These are phyloP conservation scores for Plectropomus leopardus DNA, from an alignment of 2,113 vertebrate species.

Conservation along the genomic window DNA sequence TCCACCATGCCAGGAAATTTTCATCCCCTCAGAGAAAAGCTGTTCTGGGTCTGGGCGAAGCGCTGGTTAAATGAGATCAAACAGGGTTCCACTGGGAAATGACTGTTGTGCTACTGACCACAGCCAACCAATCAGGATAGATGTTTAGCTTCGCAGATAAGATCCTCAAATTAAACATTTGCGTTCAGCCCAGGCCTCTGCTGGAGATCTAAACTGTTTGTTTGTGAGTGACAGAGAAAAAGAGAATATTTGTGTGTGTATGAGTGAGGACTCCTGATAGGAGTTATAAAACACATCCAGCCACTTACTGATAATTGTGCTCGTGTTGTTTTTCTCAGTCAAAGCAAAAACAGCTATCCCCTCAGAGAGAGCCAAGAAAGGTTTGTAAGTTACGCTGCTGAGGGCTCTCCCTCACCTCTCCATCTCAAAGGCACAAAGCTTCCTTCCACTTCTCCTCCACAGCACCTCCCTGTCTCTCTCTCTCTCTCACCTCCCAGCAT, in stretches of 20 bases:
- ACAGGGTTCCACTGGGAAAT: conserved; percentile 25
- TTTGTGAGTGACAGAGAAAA: not conserved
- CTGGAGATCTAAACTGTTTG: not conserved
- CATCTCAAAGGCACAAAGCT: conserved; percentile 21
- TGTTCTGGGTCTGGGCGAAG: conserved; percentile 39
- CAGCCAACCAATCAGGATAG: not conserved
- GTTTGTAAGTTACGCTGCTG: conserved; percentile 75
- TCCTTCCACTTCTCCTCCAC: conserved; percentile 29
- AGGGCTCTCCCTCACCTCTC: conserved; percentile 25
- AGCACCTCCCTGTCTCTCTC: conserved; percentile 29
- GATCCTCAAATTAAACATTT: conserved; percentile 28
- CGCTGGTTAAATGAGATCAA: conserved; percentile 51
- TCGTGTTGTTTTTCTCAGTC: conserved; percentile 73
- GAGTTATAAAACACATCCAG: conserved; percentile 25
- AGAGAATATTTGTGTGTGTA: not conserved
- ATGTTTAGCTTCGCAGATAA: conserved; percentile 35
- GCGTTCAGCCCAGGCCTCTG: conserved; percentile 2
- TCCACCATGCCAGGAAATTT: conserved; percentile 56
- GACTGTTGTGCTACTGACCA: conserved; percentile 40
- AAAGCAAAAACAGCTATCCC: conserved; percentile 43
- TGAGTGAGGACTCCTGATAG: conserved; percentile 3
- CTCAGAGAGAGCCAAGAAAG: conserved; percentile 71
- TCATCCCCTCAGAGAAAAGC: conserved; percentile 42
- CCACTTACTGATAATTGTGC: conserved; percentile 52
- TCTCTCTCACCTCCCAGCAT: conserved; percentile 26